Percentiles rank a stretch among this genome's conserved stretches.
These are phyloP conservation scores for Drosophila mayri DNA, from an alignment of 1,140 invertebrate species.

Conservation along the genomic window DNA sequence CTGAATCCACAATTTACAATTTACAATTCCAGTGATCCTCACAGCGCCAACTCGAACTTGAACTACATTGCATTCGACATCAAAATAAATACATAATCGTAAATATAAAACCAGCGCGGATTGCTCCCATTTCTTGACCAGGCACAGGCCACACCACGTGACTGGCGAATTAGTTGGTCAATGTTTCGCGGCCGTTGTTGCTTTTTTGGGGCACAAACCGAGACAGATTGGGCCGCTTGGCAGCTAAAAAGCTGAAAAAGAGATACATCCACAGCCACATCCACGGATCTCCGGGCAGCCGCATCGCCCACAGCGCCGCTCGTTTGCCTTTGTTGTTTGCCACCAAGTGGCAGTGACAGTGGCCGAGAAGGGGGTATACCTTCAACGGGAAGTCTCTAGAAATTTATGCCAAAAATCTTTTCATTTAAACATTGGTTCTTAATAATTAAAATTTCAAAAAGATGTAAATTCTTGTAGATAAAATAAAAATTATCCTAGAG, in stretches of 20 bases:
- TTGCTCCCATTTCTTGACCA: conserved; percentile 69
- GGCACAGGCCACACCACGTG: conserved; percentile 70
- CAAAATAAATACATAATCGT: conserved; percentile 64
- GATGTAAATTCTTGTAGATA: too few relatives aligned
- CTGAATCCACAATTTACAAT: not conserved
- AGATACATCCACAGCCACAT: conserved; percentile 23
- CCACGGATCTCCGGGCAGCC: conserved; percentile 66
- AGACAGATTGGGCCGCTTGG: conserved; percentile 38
- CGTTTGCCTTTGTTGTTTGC: conserved; percentile 61
- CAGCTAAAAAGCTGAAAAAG: conserved; percentile 35
- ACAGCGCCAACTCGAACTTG: conserved; percentile 74
- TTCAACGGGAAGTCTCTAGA: not conserved
- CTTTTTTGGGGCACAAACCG: conserved; percentile 60
- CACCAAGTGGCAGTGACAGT: conserved; percentile 30
- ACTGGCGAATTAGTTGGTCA: conserved; percentile 73
- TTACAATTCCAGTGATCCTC: conserved; percentile 28
- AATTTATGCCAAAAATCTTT: not conserved
- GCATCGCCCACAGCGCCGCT: conserved; percentile 70
- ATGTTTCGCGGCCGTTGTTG: conserved; percentile 50
- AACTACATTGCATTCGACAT: conserved; percentile 76
- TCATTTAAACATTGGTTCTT: not conserved
- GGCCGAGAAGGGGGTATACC: conserved; percentile 11
- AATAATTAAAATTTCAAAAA: too few relatives aligned
- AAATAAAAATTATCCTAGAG: not conserved
- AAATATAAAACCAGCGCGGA: conserved; percentile 51